Evolutionary conservation across 2,113 vertebrate species (phyloP), one percentile per base, ranked within the genome.

Genomic region (Microtus pennsylvanicus): DNA sequence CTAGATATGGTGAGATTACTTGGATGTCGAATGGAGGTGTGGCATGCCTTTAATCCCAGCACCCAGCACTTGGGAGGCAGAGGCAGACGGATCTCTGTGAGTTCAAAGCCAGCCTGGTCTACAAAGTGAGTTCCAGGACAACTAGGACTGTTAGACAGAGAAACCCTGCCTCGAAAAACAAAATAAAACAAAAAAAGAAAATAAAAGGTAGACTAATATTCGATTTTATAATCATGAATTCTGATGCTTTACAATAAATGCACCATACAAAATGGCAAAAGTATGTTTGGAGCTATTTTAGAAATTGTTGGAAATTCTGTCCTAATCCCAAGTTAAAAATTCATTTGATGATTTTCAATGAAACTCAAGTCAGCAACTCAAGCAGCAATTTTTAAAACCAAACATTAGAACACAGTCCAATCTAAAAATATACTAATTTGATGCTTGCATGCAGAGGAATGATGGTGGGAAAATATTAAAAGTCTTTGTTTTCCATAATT

Each of bases 401-500:
- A 89, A 75, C n/a, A 89, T 75, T 42, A 38, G 52, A 89, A 42
- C 22, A 89, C 87, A 89, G 74, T 58, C 52, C 70, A 61, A 42
- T 38, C 70, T 74, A 58, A 75, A 89, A n/a, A 58, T 58, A 38
- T 7, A 89, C 50, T 75, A 58, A 89, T 38, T 38, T 55, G 24
- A 58, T 89, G 33, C 45, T 88, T 88, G 74, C 50, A 89, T 75
- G 50, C 70, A 13, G 87, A 74, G 70, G n/a, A 75, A 58, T 19
- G n/a, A 3, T 89, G 87, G 70, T 89, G 70, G 87, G 87, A 89
- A 89, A 74, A 89, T 75, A 89, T 89, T 74, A 72, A 74, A 58
- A 58, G 50, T 58, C 87, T 89, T 89, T 89, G 87, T 89, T 74
- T 75, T 22, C 26, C 35, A 42, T 89, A 89, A 89, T 89, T 24